A percentile compares a stretch with the other conserved stretches of the same genome.
Conservation (phyloP, 2,113 vertebrate genomes). For the Sterna hirundo region DNA sequence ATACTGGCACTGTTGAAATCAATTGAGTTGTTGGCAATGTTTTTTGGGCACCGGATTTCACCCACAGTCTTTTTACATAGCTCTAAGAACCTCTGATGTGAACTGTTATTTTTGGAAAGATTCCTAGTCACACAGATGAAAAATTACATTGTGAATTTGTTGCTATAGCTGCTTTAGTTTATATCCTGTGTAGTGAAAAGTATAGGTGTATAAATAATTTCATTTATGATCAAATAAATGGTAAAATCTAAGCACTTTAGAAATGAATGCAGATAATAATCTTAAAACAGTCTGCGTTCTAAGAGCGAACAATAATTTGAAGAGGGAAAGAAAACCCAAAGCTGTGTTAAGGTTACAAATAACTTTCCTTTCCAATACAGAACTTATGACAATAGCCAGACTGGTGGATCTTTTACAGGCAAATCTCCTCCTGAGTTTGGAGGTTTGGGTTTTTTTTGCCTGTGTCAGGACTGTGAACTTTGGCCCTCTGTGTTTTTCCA, state of each 20-base stretch:
- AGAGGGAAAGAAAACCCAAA: not conserved
- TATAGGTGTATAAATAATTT: conserved; percentile 22
- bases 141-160: conserved; percentile 28
- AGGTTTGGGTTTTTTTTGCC: not conserved
- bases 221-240: conserved; percentile 11
- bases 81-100: not conserved
- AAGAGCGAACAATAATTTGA: not conserved
- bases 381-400: not conserved
- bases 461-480: conserved; percentile 40
- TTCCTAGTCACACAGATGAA: conserved; percentile 13
- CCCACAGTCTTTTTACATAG: not conserved
- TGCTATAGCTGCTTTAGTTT: conserved; percentile 23
- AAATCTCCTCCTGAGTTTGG: not conserved
- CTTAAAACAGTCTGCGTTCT: not conserved
- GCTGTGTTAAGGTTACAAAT: not conserved
- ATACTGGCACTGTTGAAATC: not conserved
- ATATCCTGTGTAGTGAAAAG: not conserved
- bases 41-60: not conserved
- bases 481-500: conserved; percentile 34
- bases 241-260: not conserved
- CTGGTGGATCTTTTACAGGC: not conserved
- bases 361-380: not conserved
- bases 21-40: not conserved
- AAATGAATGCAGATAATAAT: not conserved
- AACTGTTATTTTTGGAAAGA: not conserved